Conservation (phyloP, 2,888 invertebrate species). For the Hololepta plana region DNA sequence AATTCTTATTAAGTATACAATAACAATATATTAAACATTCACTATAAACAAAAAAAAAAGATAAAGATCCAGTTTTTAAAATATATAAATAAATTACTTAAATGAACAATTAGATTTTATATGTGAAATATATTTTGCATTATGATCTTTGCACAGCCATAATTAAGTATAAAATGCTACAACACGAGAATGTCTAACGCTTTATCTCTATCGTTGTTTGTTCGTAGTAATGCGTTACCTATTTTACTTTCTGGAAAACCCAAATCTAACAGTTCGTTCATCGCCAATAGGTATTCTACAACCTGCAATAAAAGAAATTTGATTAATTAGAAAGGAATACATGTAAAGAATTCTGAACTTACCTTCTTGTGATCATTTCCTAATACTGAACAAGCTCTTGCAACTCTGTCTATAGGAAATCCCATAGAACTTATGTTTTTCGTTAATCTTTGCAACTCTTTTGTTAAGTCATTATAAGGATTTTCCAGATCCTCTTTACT, state of each 20-base stretch:
- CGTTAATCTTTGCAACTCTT: constrained; percentile 45
- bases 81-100: no score
- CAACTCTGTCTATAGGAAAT: constrained; percentile 63
- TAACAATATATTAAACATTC: no score
- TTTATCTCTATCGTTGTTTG: constrained; percentile 68
- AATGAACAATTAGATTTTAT: no score
- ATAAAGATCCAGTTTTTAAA: no score
- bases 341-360: no score
- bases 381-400: constrained; percentile 57
- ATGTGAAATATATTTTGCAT: no score
- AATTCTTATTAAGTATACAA: no score
- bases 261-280: constrained; percentile 61
- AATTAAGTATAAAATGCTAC: no score
- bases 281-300: constrained; percentile 63
- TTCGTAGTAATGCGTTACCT: constrained; percentile 52
- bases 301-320: constrained; percentile 9
- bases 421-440: constrained; percentile 73
- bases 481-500: constrained; percentile 18
- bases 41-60: no score
- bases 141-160: no score
- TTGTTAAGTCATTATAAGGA: constrained; percentile 28
- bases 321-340: no score
- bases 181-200: constrained; percentile 69
- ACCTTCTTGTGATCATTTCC: constrained; percentile 79
- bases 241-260: constrained; percentile 66